Evolutionary conservation across 2,797 vertebrate genomes (phyloP).

Genomic region (Lepus oiostolus): DNA sequence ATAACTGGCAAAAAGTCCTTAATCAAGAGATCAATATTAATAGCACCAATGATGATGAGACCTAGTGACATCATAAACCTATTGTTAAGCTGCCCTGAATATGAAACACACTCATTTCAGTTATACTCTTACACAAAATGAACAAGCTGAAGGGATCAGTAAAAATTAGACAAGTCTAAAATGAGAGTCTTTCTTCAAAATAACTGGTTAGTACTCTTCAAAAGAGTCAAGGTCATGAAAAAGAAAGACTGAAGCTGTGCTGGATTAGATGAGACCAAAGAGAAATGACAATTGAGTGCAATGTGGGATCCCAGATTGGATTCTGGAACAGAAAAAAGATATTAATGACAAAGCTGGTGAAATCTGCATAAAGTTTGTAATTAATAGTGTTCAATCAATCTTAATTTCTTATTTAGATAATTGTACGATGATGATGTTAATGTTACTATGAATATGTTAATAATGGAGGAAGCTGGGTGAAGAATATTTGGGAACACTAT

Average conservation of each 20-base stretch:
- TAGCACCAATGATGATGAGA: neutral
- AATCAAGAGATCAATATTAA: neutral
- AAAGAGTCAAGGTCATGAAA: neutral
- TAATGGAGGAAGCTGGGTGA: neutral
- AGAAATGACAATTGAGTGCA: neutral
- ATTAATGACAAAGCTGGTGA: conserved; percentile 4
- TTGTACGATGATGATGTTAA: neutral
- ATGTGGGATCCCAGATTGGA: neutral
- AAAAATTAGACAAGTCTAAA: neutral
- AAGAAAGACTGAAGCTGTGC: neutral
- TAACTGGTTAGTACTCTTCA: neutral
- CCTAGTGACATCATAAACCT: neutral
- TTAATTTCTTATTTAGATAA: neutral
- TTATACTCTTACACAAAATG: neutral
- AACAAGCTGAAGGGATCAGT: neutral
- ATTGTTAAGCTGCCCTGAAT: neutral
- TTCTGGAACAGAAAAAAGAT: neutral
- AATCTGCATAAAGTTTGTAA: neutral
- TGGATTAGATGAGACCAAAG: neutral
- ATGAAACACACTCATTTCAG: neutral
- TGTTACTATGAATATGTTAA: neutral
- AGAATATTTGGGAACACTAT: neutral
- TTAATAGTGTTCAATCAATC: neutral
- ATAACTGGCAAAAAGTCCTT: neutral
- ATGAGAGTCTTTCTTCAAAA: conserved; percentile 30